Conservation (phyloP, 2,888 invertebrate species). For the Megamerina dolium region DNA sequence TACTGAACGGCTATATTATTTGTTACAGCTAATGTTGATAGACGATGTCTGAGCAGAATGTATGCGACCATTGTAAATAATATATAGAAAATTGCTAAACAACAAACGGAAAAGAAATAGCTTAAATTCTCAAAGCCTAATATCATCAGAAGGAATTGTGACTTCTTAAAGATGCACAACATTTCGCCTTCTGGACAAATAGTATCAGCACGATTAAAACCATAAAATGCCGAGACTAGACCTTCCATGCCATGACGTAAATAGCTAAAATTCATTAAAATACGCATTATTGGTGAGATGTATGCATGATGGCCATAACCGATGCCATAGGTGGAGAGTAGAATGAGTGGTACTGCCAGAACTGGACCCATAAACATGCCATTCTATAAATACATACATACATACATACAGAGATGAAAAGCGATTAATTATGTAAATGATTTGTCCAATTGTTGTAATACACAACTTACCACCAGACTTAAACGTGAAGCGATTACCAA, state of each 20-base stretch:
- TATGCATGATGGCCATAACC: conserved; percentile 68
- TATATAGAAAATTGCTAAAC: conserved; percentile 66
- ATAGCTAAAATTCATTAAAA: conserved; percentile 78
- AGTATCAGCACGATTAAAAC: conserved; percentile 64
- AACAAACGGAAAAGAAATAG: conserved; percentile 62
- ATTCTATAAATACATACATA: conserved; percentile 56
- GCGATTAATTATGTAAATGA: neutral
- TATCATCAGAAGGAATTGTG: conserved; percentile 65
- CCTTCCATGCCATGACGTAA: conserved; percentile 78
- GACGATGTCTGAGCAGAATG: conserved; percentile 64
- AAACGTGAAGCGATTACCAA: conserved; percentile 67
- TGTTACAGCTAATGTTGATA: conserved; percentile 61
- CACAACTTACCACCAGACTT: conserved; percentile 67
- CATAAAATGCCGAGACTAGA: conserved; percentile 72
- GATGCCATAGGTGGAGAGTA: conserved; percentile 81
- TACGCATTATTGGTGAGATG: conserved; percentile 65
- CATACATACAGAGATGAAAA: no score
- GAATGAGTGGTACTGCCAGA: conserved; percentile 77
- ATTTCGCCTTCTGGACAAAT: conserved; percentile 65
- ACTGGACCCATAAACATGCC: conserved; percentile 87
- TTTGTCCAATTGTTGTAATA: neutral
- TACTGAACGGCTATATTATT: conserved; percentile 63
- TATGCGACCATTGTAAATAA: conserved; percentile 63
- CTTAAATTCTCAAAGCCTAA: conserved; percentile 69
- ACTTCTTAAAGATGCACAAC: conserved; percentile 71